Evolutionary conservation across 2,797 vertebrate species (phyloP), one percentile per base, ranked within the genome.

Genomic region (Anableps anableps): DNA sequence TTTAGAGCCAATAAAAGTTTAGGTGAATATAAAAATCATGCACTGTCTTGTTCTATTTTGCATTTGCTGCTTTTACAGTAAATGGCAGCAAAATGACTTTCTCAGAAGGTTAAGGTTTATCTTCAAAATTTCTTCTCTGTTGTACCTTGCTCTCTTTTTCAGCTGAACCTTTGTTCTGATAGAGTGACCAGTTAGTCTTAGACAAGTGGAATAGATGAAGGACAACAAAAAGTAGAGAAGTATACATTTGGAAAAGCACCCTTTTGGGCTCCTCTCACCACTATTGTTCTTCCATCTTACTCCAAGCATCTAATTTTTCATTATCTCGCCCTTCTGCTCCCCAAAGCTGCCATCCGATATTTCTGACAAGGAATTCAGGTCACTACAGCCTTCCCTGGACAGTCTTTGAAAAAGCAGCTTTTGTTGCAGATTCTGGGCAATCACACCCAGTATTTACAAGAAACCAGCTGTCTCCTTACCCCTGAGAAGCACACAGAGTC

Each of bases 361-460:
- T 66, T 64, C 43, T 47, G 26, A 71, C 50, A 51, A 80, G 19
- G 43, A 17, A 66, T 50, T 21, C 16, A 53, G 74, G 62, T 77
- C 34, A 75, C 36, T 38, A 60, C 36, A 64, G 72, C 41, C 36
- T 78, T 71, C 36, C 55, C 53, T 48, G 34, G 71, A 38, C 60
- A 21, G 29, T 66, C 17, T 68, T 41, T 64, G 48, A 38, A 77
- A 84, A 76, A 70, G 11, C 75, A 68, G 55, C 66, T 72, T 86
- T 79, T 79, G 74, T 82, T 76, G 50, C 64, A 36, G 66, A 79
- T 43, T 81, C 82, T 86, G 74, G 79, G 74, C 36, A 76, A 68
- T 74, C 76, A 45, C 73, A 50, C 29, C 50, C 62, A n/a, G 43
- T 34, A 62, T 50, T 71, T 78, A 78, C 76, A 71, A 75, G 51